A percentile compares a stretch with the other conserved stretches of the same genome.
Conservation (phyloP, 2,888 invertebrate genomes). For the Thumatha senex region DNA sequence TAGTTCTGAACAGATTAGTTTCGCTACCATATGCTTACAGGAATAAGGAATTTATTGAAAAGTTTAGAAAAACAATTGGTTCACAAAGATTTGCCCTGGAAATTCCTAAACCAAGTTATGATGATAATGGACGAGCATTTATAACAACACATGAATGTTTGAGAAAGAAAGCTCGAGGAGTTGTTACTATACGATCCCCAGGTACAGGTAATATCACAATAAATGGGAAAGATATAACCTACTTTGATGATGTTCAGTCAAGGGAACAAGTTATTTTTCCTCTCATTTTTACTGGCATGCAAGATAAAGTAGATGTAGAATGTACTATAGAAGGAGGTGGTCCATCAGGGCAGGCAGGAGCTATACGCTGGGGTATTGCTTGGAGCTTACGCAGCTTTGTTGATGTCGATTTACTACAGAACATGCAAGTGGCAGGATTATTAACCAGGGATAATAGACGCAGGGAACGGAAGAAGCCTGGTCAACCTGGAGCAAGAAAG, state of each 20-base stretch:
- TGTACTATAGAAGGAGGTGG: conserved; percentile 90
- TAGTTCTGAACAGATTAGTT: conserved; percentile 87
- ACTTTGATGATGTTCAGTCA: conserved; percentile 88
- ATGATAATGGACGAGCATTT: conserved; percentile 87
- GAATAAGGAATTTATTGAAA: conserved; percentile 88
- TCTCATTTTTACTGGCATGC: conserved; percentile 89
- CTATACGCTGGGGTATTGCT: conserved; percentile 94
- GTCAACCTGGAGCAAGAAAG: conserved; percentile 94
- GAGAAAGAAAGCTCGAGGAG: conserved; percentile 88
- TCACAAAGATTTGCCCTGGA: conserved; percentile 83
- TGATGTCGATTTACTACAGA: conserved; percentile 88
- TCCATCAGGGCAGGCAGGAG: conserved; percentile 92
- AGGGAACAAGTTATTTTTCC: conserved; percentile 95
- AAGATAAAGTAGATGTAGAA: conserved; percentile 92
- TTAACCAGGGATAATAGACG: conserved; percentile 90
- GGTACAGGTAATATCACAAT: conserved; percentile 93
- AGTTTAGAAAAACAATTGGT: conserved; percentile 85
- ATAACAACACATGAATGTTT: conserved; percentile 89
- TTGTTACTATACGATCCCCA: conserved; percentile 90
- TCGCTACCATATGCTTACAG: conserved; percentile 88
- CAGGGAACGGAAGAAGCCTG: conserved; percentile 96
- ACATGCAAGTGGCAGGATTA: conserved; percentile 95
- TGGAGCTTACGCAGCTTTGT: conserved; percentile 93
- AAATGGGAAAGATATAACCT: conserved; percentile 90
- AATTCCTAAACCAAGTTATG: conserved; percentile 87